Conservation (phyloP, 2,888 invertebrate species). For the Zootermopsis nevadensis region DNA sequence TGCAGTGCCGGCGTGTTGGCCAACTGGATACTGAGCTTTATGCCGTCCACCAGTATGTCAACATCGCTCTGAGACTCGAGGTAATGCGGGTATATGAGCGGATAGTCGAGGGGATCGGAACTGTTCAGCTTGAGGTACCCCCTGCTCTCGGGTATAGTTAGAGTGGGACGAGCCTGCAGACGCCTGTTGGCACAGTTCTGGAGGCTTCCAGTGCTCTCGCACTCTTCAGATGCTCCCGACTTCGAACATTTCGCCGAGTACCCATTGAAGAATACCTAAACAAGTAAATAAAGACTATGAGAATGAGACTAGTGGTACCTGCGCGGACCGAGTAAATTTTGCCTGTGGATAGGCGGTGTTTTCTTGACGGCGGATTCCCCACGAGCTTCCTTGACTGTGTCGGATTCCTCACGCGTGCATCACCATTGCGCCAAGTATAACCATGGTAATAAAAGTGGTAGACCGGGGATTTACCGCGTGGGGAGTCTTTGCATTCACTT, state of each 20-base stretch:
- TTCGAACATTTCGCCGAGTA: conserved; percentile 59
- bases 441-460: too few relatives aligned
- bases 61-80: conserved; percentile 74
- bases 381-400: too few relatives aligned
- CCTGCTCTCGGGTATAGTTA: conserved; percentile 60
- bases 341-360: too few relatives aligned
- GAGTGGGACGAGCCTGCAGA: conserved; percentile 51
- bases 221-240: conserved; percentile 56
- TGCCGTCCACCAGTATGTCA: conserved; percentile 72
- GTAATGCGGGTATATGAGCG: conserved; percentile 83
- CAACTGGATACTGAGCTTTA: conserved; percentile 69
- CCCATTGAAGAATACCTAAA: conserved; percentile 61
- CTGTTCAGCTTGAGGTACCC: conserved; percentile 66
- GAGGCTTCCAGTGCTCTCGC: conserved; percentile 22
- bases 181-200: conserved; percentile 49
- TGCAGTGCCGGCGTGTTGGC: conserved; percentile 64
- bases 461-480: too few relatives aligned
- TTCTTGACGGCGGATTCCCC: too few relatives aligned
- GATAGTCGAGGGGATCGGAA: conserved; percentile 75
- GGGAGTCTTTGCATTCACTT: too few relatives aligned
- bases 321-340: too few relatives aligned
- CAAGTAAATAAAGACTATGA: background rate
- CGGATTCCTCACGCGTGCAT: too few relatives aligned
- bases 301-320: too few relatives aligned
- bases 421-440: too few relatives aligned